Percentiles rank a stretch among this genome's conserved stretches.
These are phyloP conservation scores for Acronicta leporina DNA, from an alignment of 2,888 invertebrate species.

Conservation along the genomic window DNA sequence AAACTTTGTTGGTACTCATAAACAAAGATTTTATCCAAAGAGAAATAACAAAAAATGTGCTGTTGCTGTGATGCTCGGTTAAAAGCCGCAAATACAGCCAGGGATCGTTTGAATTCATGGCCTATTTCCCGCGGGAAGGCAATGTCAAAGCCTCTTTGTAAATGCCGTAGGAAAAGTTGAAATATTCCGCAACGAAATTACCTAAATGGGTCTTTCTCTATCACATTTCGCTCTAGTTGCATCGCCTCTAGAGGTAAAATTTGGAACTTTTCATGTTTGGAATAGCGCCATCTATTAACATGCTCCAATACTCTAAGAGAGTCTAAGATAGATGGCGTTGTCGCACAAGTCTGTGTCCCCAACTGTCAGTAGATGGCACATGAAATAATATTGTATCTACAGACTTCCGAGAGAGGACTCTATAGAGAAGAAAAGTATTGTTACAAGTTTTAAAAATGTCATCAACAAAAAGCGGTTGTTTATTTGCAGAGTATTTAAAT, in stretches of 20 bases:
- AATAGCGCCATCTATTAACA: conserved; percentile 39
- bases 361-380: background rate
- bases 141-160: conserved; percentile 45
- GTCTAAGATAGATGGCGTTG: conserved; percentile 8
- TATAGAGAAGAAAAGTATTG: background rate
- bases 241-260: conserved; percentile 1
- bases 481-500: background rate
- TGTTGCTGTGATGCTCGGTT: conserved; percentile 14
- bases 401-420: conserved; percentile 8
- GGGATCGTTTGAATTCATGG: conserved; percentile 53
- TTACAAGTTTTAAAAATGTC: too few relatives aligned
- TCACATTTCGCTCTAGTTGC: conserved; percentile 8
- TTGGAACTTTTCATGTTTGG: background rate
- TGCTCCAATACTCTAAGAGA: background rate
- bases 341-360: too few relatives aligned
- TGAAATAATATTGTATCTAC: background rate
- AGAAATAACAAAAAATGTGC: conserved; percentile 37
- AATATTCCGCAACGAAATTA: conserved; percentile 45
- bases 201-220: conserved; percentile 19
- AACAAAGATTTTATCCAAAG: conserved; percentile 38
- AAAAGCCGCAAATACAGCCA: conserved; percentile 38
- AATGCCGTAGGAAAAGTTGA: conserved; percentile 36
- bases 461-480: too few relatives aligned
- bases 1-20: conserved; percentile 25
- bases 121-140: conserved; percentile 48